Base-by-base conservation (phyloP, 2,797 vertebrate genomes). In the Malurus splendens region DNA sequence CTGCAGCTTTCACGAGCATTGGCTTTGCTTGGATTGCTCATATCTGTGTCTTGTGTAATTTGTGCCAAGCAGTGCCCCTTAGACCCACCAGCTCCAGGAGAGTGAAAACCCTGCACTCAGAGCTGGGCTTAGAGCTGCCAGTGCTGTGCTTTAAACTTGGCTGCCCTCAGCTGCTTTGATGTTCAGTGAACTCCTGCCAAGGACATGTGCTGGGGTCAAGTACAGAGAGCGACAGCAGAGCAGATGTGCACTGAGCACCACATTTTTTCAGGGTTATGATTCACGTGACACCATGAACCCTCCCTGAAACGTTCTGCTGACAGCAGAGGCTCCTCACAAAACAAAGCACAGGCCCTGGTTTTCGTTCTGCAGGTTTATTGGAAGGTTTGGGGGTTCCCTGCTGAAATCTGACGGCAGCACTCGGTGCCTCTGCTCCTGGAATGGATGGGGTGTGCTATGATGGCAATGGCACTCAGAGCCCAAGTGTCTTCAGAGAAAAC, bases 171-270 rank as follows among this genome's bases (percentile, higher is more conserved):
- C 42, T 9, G 13, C 42, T 84, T 60, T 28, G 8, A 17, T 27
- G 66, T 14, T 55, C 30, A 2, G 42, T 67, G 74, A 93, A 39
- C 62, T 59, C 56, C 18, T 3, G 25, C 65, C 93, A 93, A 86
- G 77, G 90, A 56, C 28, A 15, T 18, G 50, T 1, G 30, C 23
- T n/a, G 72, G 57, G 74, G 79, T 92, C 86, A 91, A 74, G 76
- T 2, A 28, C 54, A 61, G 76, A 64, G 42, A 73, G 81, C 18
- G 54, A 92, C 84, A 93, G 85, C 42, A 30, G 68, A 93, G 77
- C 82, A 95, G 93, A 90, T 92, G 90, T 82, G 80, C 84, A 54
- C 41, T 7, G 36, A 84, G 74, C 14, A 30, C 18, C 79, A 82
- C 17, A 20, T 36, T 75, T 84, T 75, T 75, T 75, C 61, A 41